Conservation (phyloP, 1,140 invertebrate species). For the Arion vulgaris region DNA sequence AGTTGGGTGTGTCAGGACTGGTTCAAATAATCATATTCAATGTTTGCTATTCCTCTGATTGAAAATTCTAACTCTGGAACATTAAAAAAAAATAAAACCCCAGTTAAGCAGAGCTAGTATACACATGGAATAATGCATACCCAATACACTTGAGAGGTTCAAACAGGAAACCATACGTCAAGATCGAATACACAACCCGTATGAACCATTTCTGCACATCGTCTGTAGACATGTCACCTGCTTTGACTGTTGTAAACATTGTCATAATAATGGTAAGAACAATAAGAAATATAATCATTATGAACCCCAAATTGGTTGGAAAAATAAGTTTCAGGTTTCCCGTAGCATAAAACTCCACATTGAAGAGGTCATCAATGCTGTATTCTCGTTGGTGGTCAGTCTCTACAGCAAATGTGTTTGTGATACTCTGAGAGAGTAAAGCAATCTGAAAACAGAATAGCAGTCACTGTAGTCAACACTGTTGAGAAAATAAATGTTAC, state of each 20-base stretch:
- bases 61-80: no score
- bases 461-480: no score
- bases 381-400: slow-evolving; percentile 29
- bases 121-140: neutral
- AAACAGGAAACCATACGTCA: neutral
- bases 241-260: slow-evolving; percentile 11
- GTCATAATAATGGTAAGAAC: neutral
- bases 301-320: neutral
- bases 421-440: slow-evolving; percentile 14
- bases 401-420: neutral
- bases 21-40: no score
- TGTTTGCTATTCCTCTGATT: no score
- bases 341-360: slow-evolving; percentile 32
- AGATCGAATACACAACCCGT: neutral
- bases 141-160: slow-evolving; percentile 17
- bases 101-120: neutral
- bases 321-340: slow-evolving; percentile 11
- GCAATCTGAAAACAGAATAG: slow-evolving; percentile 2
- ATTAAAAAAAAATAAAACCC: no score
- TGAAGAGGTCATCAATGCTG: slow-evolving; percentile 20
- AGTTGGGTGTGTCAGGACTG: no score
- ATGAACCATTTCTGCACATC: neutral
- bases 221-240: neutral
- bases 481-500: no score
- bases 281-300: neutral